Percentiles rank a stretch among this genome's conserved stretches.
Conservation (phyloP, 2,113 vertebrate genomes). For the Neogobius melanostomus region DNA sequence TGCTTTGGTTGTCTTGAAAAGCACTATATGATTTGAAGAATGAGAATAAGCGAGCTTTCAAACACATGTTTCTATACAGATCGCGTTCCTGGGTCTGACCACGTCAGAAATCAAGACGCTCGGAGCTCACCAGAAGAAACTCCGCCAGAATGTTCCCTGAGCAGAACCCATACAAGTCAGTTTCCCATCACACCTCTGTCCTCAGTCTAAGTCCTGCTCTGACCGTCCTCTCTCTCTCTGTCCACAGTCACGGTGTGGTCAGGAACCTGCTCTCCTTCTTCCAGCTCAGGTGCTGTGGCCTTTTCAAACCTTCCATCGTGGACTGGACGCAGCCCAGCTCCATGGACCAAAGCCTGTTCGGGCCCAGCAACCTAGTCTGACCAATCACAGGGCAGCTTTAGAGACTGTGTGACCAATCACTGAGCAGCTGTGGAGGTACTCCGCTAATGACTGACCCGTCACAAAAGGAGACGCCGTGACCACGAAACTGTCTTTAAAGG, state of each 20-base stretch:
- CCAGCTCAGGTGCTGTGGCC: slow-evolving; percentile 87
- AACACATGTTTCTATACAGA: slow-evolving; percentile 67
- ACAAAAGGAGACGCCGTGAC: background rate
- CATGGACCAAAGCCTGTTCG: slow-evolving; percentile 75
- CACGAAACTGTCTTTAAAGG: background rate
- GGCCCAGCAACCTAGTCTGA: slow-evolving; percentile 82
- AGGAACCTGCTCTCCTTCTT: slow-evolving; percentile 93
- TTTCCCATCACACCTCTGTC: background rate
- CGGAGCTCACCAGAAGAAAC: slow-evolving; percentile 76
- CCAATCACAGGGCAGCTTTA: background rate
- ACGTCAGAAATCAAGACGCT: slow-evolving; percentile 86
- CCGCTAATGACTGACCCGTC: background rate
- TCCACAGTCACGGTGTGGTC: slow-evolving; percentile 81
- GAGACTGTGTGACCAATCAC: background rate
- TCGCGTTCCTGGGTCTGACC: slow-evolving; percentile 87
- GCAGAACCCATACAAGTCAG: slow-evolving; percentile 95
- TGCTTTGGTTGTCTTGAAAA: no score
- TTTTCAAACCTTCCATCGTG: slow-evolving; percentile 81
- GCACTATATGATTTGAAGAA: no score
- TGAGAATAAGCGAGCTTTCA: no score
- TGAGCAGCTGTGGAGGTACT: background rate
- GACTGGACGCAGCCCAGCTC: slow-evolving; percentile 91
- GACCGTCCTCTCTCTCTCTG: background rate
- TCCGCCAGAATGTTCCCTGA: slow-evolving; percentile 80
- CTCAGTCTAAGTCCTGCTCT: background rate